phyloP scores from a whole-genome alignment of 1,140 invertebrate species.

The Daktulosphaira vitifoliae region DNA sequence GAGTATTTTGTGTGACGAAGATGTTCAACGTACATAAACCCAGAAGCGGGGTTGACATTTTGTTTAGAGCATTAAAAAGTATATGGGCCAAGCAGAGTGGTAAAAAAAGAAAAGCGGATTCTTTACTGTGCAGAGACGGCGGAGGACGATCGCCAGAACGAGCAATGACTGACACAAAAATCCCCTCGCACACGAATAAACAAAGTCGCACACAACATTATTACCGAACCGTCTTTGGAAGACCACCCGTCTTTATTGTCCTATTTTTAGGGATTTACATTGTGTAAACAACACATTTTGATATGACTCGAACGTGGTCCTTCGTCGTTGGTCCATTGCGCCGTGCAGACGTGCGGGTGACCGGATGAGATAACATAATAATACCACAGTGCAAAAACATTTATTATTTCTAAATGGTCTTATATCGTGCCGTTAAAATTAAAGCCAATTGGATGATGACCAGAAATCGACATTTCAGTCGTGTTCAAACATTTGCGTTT shows the following conservation, averaged over 20 bases:
- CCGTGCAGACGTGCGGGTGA: no score
- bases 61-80: slow-evolving; percentile 26
- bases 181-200: slow-evolving; percentile 16
- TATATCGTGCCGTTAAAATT: no score
- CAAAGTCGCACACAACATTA: slow-evolving; percentile 28
- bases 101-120: not conserved
- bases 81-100: not conserved
- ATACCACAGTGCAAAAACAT: no score
- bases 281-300: slow-evolving; percentile 26
- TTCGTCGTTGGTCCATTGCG: not conserved
- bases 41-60: slow-evolving; percentile 26
- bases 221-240: not conserved
- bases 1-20: slow-evolving; percentile 3
- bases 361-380: no score
- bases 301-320: slow-evolving; percentile 12
- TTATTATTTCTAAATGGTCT: no score
- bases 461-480: no score
- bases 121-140: not conserved
- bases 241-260: slow-evolving; percentile 24
- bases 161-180: slow-evolving; percentile 24
- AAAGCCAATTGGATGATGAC: no score
- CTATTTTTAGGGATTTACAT: slow-evolving; percentile 22
- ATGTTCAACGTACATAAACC: slow-evolving; percentile 11
- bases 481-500: no score
- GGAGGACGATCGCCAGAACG: slow-evolving; percentile 29